Evolutionary conservation across 2,888 invertebrate genomes (phyloP).

Genomic region (Amitus sp.): DNA sequence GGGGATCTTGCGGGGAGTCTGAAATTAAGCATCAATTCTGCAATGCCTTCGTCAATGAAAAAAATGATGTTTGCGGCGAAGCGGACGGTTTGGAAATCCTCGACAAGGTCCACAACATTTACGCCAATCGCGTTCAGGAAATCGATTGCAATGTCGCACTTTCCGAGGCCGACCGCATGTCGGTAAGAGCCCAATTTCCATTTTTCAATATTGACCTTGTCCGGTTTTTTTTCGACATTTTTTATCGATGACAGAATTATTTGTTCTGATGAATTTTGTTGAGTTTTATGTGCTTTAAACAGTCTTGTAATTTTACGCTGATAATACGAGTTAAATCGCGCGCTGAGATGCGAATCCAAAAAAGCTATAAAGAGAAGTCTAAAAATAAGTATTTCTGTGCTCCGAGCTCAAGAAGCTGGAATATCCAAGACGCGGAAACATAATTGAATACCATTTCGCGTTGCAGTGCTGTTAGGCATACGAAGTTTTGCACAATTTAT

Average conservation of each 20-base stretch:
- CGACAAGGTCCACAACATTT: constrained; percentile 72
- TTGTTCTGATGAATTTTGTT: no score
- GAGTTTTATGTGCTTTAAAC: no score
- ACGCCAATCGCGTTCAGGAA: constrained; percentile 71
- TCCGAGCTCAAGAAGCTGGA: not conserved
- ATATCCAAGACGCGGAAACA: no score
- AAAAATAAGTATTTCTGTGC: not conserved
- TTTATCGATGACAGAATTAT: no score
- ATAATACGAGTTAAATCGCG: not conserved
- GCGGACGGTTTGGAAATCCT: constrained; percentile 64
- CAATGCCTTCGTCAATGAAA: constrained; percentile 40
- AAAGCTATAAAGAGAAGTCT: constrained; percentile 1
- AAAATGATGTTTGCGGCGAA: constrained; percentile 48
- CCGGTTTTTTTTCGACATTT: no score
- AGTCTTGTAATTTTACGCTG: no score
- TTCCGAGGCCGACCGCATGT: constrained; percentile 43
- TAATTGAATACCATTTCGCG: no score
- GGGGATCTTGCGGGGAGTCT: not conserved
- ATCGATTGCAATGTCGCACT: constrained; percentile 65
- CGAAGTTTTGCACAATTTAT: no score
- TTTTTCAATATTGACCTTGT: no score
- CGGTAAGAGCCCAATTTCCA: constrained; percentile 38
- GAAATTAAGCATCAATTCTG: constrained; percentile 21
- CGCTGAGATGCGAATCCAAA: constrained; percentile 4
- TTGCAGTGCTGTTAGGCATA: no score